A percentile compares a stretch with the other conserved stretches of the same genome.
Conservation (phyloP, 2,888 invertebrate genomes). For the Agrochola lota region DNA sequence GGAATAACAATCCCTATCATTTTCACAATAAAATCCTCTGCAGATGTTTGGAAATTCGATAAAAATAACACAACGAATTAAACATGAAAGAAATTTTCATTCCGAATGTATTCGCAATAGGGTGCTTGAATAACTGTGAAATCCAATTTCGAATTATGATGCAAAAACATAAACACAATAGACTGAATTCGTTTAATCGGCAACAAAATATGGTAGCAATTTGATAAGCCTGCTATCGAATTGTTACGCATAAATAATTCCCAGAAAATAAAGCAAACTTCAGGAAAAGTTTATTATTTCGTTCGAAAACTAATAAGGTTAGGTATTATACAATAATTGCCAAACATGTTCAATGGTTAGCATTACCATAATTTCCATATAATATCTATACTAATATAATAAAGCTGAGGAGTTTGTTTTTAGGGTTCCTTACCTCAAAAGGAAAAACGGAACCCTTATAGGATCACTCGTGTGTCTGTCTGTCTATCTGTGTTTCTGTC, state of each 20-base stretch:
- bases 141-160: not conserved
- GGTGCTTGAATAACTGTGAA: not conserved
- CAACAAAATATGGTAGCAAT: constrained; percentile 25
- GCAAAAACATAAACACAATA: not conserved
- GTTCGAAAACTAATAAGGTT: not conserved
- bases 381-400: not conserved
- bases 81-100: not conserved
- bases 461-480: too few relatives aligned
- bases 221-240: constrained; percentile 25
- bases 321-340: not conserved
- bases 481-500: too few relatives aligned
- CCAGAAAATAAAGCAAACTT: not conserved
- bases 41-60: not conserved
- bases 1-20: not conserved
- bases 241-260: not conserved
- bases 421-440: too few relatives aligned
- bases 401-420: not conserved
- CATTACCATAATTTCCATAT: too few relatives aligned
- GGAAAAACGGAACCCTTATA: too few relatives aligned
- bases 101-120: not conserved
- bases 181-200: not conserved
- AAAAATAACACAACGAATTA: not conserved
- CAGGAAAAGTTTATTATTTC: not conserved
- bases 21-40: not conserved
- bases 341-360: not conserved